Percentiles rank a stretch among this genome's conserved stretches.
Evolutionary conservation across 2,113 vertebrate genomes (phyloP).

Genomic region (Heteronetta atricapilla): DNA sequence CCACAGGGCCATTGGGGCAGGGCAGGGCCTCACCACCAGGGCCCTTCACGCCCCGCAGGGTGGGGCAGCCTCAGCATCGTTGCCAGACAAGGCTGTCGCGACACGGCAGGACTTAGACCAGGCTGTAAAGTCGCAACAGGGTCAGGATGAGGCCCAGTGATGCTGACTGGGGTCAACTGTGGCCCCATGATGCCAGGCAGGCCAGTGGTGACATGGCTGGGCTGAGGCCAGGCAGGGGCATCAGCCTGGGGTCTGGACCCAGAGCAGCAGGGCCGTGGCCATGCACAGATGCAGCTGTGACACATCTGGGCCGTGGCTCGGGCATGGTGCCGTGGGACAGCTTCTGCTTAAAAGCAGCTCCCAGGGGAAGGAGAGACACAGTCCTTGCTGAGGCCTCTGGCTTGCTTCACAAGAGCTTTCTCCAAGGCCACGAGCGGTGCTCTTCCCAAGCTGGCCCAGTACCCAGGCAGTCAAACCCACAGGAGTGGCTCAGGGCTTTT

Average conservation of each 20-base stretch:
- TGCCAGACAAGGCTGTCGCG: background rate
- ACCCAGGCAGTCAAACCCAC: accelerated
- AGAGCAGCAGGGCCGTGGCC: accelerated
- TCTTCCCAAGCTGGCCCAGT: background rate
- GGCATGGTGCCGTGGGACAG: background rate
- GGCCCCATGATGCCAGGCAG: accelerated
- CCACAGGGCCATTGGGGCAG: accelerated
- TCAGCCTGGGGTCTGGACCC: accelerated
- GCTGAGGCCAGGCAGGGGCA: background rate
- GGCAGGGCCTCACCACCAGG: accelerated
- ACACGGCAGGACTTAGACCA: accelerated
- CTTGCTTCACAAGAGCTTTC: accelerated
- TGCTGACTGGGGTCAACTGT: accelerated
- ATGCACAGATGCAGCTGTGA: background rate
- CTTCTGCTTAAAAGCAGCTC: accelerated
- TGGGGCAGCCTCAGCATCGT: accelerated
- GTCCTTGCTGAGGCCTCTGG: background rate
- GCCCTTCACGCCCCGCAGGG: background rate
- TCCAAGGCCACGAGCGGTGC: background rate
- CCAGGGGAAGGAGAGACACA: background rate
- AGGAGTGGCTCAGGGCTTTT: accelerated
- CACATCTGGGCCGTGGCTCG: background rate
- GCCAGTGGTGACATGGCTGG: background rate
- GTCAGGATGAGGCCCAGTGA: background rate
- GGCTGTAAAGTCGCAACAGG: accelerated